These are phyloP conservation scores for Taenioides sp. DNA, from an alignment of 2,797 vertebrate species.

Conservation along the genomic window DNA sequence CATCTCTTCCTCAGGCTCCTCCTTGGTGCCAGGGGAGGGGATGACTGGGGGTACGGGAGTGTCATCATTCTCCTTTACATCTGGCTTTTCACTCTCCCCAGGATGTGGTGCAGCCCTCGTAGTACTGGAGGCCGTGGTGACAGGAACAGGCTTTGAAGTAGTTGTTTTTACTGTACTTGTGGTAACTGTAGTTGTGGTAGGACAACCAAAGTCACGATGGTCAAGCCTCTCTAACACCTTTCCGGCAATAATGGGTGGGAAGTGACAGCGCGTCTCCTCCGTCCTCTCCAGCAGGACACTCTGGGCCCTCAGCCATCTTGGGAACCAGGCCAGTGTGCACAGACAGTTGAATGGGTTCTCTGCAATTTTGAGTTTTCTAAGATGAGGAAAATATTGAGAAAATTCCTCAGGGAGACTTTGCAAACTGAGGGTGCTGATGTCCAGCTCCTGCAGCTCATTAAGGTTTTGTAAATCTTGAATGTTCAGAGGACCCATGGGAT, in stretches of 20 bases:
- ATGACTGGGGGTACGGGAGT: conserved; percentile 35
- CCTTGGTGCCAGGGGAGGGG: conserved; percentile 46
- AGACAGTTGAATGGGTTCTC: conserved; percentile 97
- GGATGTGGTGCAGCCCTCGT: conserved; percentile 71
- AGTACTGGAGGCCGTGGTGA: conserved; percentile 61
- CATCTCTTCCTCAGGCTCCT: conserved; percentile 29
- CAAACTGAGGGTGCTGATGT: conserved; percentile 90
- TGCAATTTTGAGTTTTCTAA: conserved; percentile 81
- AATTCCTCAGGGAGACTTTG: conserved; percentile 87
- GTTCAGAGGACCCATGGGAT: conserved; percentile 84
- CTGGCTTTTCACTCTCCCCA: conserved; percentile 74
- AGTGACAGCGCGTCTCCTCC: conserved; percentile 94
- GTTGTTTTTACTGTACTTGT: conserved; percentile 71
- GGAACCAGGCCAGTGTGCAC: conserved; percentile 91
- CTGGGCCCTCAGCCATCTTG: conserved; percentile 83
- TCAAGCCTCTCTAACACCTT: conserved; percentile 85
- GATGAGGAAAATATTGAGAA: conserved; percentile 80
- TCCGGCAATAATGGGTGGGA: conserved; percentile 88
- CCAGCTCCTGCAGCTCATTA: conserved; percentile 83
- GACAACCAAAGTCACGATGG: conserved; percentile 90
- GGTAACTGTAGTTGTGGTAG: conserved; percentile 83
- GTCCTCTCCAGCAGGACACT: conserved; percentile 76
- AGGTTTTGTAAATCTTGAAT: conserved; percentile 83
- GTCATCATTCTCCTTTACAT: conserved; percentile 37
- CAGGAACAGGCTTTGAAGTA: conserved; percentile 53